These are phyloP conservation scores for Yponomeuta sedellus DNA, from an alignment of 2,888 invertebrate species.

Conservation along the genomic window DNA sequence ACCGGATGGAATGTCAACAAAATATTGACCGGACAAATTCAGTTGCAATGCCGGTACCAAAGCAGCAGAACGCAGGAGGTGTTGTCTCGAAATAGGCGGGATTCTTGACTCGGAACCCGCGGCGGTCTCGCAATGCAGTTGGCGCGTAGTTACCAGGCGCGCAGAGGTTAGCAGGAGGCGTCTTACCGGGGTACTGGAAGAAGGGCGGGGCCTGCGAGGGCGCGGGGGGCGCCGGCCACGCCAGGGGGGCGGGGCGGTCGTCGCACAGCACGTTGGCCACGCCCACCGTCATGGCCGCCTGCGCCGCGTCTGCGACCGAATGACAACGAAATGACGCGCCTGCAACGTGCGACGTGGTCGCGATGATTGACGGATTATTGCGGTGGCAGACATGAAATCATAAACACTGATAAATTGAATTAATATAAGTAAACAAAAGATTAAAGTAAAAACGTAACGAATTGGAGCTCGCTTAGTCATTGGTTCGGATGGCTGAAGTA, in stretches of 20 bases:
- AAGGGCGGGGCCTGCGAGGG: constrained; percentile 78
- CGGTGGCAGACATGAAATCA: constrained; percentile 18
- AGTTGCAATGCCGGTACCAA: constrained; percentile 69
- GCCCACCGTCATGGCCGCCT: constrained; percentile 82
- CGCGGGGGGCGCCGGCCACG: constrained; percentile 73
- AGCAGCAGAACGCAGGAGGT: constrained; percentile 57
- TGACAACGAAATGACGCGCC: constrained; percentile 60
- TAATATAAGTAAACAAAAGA: not conserved
- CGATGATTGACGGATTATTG: constrained; percentile 14
- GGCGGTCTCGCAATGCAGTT: constrained; percentile 71
- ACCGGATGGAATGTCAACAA: constrained; percentile 26
- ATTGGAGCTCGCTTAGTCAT: too few species aligned
- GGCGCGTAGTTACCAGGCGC: constrained; percentile 74
- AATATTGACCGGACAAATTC: constrained; percentile 47
- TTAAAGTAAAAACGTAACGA: not conserved
- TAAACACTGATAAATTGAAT: not conserved
- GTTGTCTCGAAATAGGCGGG: constrained; percentile 38
- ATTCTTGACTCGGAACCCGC: constrained; percentile 34
- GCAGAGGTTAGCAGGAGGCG: constrained; percentile 64
- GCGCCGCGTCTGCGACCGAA: constrained; percentile 74
- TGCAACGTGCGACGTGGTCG: constrained; percentile 37
- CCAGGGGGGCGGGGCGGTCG: constrained; percentile 77
- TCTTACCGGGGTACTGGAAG: constrained; percentile 85
- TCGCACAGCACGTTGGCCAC: constrained; percentile 80
- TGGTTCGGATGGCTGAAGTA: too few species aligned